Evolutionary conservation across 1,140 invertebrate genomes (phyloP).

Genomic region (Monochamus saltuarius): DNA sequence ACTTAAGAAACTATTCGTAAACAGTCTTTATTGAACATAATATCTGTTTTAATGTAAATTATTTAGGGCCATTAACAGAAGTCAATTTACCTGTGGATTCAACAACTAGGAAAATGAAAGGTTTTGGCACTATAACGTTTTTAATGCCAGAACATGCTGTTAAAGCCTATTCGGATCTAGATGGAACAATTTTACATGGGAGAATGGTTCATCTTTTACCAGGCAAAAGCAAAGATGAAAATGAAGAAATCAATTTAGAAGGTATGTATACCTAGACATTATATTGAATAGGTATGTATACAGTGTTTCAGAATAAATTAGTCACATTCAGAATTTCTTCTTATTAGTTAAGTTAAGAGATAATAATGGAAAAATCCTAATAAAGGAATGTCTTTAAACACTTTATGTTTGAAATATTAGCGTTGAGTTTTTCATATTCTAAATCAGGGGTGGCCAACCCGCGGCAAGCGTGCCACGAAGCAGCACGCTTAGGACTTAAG

Average conservation of each 20-base stretch:
- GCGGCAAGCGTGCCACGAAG: no score
- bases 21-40: not conserved
- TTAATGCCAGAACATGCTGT: constrained; percentile 95
- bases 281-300: no score
- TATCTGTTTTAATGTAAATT: not conserved
- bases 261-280: constrained; percentile 49
- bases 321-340: no score
- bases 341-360: no score
- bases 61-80: constrained; percentile 81
- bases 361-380: no score
- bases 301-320: no score
- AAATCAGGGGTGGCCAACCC: no score
- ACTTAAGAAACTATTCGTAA: no score
- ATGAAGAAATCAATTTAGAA: constrained; percentile 57
- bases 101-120: constrained; percentile 82
- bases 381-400: no score
- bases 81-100: constrained; percentile 88
- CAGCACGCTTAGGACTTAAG: no score
- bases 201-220: constrained; percentile 92
- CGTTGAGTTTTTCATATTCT: no score
- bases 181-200: constrained; percentile 88
- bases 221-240: constrained; percentile 69
- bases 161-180: constrained; percentile 82
- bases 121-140: constrained; percentile 92
- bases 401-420: no score